Base-by-base conservation (phyloP, 2,888 invertebrate genomes). In the Idaea biselata region DNA sequence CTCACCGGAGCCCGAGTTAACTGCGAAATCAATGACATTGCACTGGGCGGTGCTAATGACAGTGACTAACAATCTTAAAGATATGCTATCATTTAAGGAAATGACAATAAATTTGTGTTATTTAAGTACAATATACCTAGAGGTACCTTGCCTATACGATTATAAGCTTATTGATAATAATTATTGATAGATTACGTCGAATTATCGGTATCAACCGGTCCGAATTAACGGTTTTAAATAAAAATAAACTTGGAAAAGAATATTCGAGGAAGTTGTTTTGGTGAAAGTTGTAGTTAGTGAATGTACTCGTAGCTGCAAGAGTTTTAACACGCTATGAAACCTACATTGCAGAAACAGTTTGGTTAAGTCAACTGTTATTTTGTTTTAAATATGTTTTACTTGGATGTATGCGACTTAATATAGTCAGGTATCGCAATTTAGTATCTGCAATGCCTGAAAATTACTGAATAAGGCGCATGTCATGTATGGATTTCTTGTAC, bases 41-140 rank as follows among this genome's bases (percentile, higher is more conserved):
- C 74, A 70, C 67, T 44, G 44, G 44, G 44, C 71, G 68, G 73
- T 73, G 74, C 67, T 75, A 81, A 78, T 77, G 73, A 78, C 64
- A 73, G 77, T 77, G 73, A 78, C 63, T 73, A 71, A 73, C 62
- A 53, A 18, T 31, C 54, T 63, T 58, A 44, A 44, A 62, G 65
- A 68, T 65, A 67, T n/a, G 54, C 54, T 63, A 68, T 63, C 62
- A 59, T 57, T 64, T 55, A 59, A 61, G 61, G 60, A 61, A 60
- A 61, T 57, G 56, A 14, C 33, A 31, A 60, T 60, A 60, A 60
- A 59, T 55, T 58, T 18, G 58, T 25, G 54, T 16, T 54, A 58
- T 61, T 58, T 61, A 54, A 8, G 60, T 18, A 25, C 25, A 18
- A 60, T 14, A 33, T 33, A 33, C 33, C 7, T 1, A 25, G 25